A percentile compares a stretch with the other conserved stretches of the same genome.
phyloP scores from a whole-genome alignment of 30 jellyfish, hydroid and myxozoan genomes.

The Cassiopea andromeda region DNA sequence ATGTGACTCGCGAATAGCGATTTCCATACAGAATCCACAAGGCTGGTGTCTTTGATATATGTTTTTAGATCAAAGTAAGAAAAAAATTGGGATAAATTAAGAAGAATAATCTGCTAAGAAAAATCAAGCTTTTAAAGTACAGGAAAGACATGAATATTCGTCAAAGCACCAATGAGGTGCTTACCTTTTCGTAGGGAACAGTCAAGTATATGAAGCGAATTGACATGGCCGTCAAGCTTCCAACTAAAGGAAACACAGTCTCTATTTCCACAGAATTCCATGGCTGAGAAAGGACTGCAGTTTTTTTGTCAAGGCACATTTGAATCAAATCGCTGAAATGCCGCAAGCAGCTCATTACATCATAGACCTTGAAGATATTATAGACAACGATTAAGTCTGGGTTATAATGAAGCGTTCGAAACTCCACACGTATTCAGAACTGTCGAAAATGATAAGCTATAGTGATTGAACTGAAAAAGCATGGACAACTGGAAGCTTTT shows the following conservation, averaged over 20 bases:
- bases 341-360: slow-evolving; percentile 65
- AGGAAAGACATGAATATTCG: not conserved
- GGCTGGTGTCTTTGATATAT: no score
- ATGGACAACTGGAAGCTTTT: no score
- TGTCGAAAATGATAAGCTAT: no score
- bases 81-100: no score
- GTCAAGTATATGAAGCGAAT: slow-evolving; percentile 50
- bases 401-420: not conserved
- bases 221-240: slow-evolving; percentile 30
- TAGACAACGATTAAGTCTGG: not conserved
- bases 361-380: slow-evolving; percentile 44
- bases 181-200: slow-evolving; percentile 67
- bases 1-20: no score
- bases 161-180: not conserved
- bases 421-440: not conserved
- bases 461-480: no score
- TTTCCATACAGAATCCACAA: no score
- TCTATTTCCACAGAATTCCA: slow-evolving; percentile 26
- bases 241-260: slow-evolving; percentile 21
- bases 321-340: slow-evolving; percentile 44
- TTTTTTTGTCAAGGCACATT: slow-evolving; percentile 28
- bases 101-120: no score
- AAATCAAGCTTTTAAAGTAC: no score
- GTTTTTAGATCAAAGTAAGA: no score
- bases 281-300: not conserved